Percentiles rank a stretch among this genome's conserved stretches.
Conservation (phyloP, 2,888 invertebrate species). For the Drosophila picticornis region DNA sequence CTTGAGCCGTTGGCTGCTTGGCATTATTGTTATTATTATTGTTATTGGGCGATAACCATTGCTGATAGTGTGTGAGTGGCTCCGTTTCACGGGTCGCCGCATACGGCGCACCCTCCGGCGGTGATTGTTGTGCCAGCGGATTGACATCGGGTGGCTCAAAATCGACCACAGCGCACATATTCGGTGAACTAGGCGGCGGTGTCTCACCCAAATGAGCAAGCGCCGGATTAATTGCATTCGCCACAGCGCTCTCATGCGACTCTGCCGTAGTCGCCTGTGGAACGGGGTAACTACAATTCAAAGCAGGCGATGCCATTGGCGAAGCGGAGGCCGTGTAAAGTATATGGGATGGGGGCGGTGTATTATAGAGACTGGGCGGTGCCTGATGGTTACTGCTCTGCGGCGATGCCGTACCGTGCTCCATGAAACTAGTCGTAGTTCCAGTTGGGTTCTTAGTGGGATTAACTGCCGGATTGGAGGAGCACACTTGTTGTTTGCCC, state of each 20-base stretch:
- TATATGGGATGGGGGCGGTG: constrained; percentile 73
- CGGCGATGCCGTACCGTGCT: constrained; percentile 59
- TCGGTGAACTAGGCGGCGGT: constrained; percentile 77
- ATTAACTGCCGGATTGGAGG: constrained; percentile 48
- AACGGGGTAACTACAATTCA: constrained; percentile 71
- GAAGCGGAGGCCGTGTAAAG: constrained; percentile 75
- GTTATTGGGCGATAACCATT: constrained; percentile 28
- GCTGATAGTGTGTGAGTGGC: constrained; percentile 23
- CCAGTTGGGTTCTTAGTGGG: background rate
- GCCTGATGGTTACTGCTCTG: constrained; percentile 62
- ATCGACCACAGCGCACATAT: constrained; percentile 70
- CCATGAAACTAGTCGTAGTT: background rate
- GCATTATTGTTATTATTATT: constrained; percentile 47
- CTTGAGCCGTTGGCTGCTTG: constrained; percentile 11
- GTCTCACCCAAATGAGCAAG: constrained; percentile 72
- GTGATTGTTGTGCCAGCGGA: constrained; percentile 35
- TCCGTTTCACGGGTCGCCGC: constrained; percentile 40
- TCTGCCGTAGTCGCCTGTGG: constrained; percentile 66
- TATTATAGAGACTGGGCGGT: constrained; percentile 63
- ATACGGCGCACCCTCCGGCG: constrained; percentile 30
- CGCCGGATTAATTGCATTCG: background rate
- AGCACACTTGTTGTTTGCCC: constrained; percentile 61
- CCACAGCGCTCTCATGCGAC: background rate
- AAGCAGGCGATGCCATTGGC: constrained; percentile 83
- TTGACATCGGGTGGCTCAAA: constrained; percentile 68